Evolutionary conservation across 1,140 invertebrate species (phyloP), one percentile per base, ranked within the genome.

Genomic region (Steinernema feltiae): DNA sequence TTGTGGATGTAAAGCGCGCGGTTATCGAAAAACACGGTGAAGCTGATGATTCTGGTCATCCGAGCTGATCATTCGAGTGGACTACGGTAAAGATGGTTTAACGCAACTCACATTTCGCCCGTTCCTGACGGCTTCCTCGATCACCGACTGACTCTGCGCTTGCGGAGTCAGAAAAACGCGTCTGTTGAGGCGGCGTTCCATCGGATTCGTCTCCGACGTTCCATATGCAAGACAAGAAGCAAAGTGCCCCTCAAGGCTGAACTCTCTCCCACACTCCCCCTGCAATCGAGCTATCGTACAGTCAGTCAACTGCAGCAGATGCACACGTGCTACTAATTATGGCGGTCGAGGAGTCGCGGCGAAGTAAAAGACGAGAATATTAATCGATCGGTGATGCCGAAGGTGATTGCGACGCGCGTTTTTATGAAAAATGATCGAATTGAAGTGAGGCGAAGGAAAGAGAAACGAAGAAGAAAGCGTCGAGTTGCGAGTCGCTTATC

Each of bases 131-230:
- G 74, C 74, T 21, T 76, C 71, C 2, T 32, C 74, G 24, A 76
- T 29, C 41, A 76, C 32, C 29, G 32, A 29, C 30, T 41, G 41
- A 27, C 69, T 48, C 63, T 76, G 74, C 24, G 41, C 72, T 1
- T 30, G 29, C 29, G 74, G 31, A 32, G 31, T 76, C 3, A 63
- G 31, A 71, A 76, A 76, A 31, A 70, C 69, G 30, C 74, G 74
- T 74, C 74, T 31, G 74, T 76, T 76, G 18, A 76, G 71, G n/a
- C 74, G 74, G 17, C 74, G 74, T 46, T 76, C 74, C 74, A 76
- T 76, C 48, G 73, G 53, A 12, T 27, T 21, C n/a, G n/a, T n/a
- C 53, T 27, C 12, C 12, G 53, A 63, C 24, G 12, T 41, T 63
- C 53, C 53, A 63, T 63, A 63, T 15, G 53, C 15, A 27, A 27